Evolutionary conservation across 1,140 invertebrate species (phyloP), one percentile per base, ranked within the genome.

Genomic region (Microplitis mediator): DNA sequence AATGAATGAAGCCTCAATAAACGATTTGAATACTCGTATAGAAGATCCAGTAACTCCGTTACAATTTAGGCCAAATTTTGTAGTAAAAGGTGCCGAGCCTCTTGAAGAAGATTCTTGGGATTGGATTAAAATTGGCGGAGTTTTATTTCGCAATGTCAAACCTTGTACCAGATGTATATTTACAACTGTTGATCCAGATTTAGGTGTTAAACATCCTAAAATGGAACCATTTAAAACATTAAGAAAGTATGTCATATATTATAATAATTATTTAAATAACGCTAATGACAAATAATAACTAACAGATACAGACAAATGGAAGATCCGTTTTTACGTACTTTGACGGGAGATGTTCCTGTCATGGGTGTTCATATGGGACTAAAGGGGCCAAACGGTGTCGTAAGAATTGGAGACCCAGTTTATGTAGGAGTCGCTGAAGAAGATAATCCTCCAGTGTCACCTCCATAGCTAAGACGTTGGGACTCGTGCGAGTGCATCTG

Each of bases 71-170:
- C 89, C 90, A 0, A 94, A 93, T 81, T 90, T 94, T 70, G 85
- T 93, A 0, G 85, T 94, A 5, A 89, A 90, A 75, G 92, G 91
- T 1, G 82, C 89, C 1, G 74, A 86, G 23, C 78, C 91, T 3
- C 92, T 89, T 76, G 91, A 89, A 4, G 93, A 94, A 83, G 92
- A 93, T 73, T 82, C 86, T 13, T 93, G 92, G 92, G 88, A 90
- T 50, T 93, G 89, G 85, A 80, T 93, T 14, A 92, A 91, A 85
- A 91, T 93, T 68, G 91, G 92, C 3, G 80, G 89, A 54, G 85
- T 87, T 0, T 76, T 92, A 32, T 90, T 92, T 73, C 88, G 89
- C 79, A 89, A 90, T 66, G 83, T 92, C 9, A 92, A 90, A 79
- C 91, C 91, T 1, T 93, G 91, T 77, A 89, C 89, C 0, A 89